phyloP scores from a whole-genome alignment of 2,113 vertebrate genomes.

The Cnemophilus loriae region DNA sequence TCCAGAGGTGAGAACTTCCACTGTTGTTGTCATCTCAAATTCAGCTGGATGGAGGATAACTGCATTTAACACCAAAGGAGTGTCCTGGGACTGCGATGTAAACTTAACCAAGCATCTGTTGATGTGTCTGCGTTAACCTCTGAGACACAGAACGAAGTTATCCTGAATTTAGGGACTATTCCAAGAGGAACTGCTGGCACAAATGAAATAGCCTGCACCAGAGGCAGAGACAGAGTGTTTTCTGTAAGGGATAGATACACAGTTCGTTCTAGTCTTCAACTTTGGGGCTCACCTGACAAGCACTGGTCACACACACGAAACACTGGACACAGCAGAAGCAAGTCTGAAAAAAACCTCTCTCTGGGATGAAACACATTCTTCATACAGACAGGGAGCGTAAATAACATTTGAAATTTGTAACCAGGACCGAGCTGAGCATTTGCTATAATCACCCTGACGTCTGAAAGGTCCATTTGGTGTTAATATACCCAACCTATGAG shows the following conservation, averaged over 20 bases:
- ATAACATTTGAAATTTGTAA: background rate
- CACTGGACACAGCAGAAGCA: background rate
- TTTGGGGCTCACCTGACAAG: background rate
- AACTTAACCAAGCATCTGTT: background rate
- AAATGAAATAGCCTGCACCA: background rate
- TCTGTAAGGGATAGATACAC: background rate
- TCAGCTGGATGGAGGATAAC: background rate
- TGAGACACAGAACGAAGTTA: background rate
- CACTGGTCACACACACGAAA: background rate
- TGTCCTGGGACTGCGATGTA: background rate
- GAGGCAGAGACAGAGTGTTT: background rate
- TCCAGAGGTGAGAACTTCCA: background rate
- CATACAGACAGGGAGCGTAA: background rate
- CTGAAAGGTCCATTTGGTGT: background rate
- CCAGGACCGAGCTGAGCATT: background rate
- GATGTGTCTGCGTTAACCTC: background rate
- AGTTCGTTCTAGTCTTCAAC: background rate
- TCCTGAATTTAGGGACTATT: background rate
- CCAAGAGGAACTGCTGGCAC: background rate
- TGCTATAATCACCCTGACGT: background rate
- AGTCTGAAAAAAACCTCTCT: background rate
- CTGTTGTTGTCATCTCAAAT: fast-evolving
- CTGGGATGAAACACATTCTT: background rate
- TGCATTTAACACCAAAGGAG: background rate
- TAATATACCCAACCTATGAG: fast-evolving